phyloP scores from a whole-genome alignment of 2,797 vertebrate genomes.

The Neopelma chrysocephalum region DNA sequence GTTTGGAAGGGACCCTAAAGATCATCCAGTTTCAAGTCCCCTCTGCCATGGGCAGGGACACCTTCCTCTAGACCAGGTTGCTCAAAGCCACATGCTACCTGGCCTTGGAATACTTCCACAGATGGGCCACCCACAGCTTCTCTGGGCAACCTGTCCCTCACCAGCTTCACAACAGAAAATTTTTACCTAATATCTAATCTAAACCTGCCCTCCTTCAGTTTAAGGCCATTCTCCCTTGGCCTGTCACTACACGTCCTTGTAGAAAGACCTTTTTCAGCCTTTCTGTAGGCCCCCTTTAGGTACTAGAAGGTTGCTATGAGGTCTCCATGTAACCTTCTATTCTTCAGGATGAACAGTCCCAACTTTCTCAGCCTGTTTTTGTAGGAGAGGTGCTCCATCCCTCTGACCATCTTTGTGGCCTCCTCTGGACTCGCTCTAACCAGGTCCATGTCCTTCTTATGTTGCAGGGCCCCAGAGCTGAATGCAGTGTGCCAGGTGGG shows the following conservation, averaged over 20 bases:
- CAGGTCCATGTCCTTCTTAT: too few relatives aligned
- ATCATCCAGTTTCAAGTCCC: neutral
- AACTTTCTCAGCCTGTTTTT: neutral
- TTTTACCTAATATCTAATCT: neutral
- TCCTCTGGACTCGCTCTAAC: neutral
- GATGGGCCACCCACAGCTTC: neutral
- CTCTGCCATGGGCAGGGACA: neutral
- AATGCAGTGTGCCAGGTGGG: neutral
- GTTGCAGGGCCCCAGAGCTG: neutral
- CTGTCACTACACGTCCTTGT: neutral
- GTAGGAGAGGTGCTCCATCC: neutral
- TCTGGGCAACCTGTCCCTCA: neutral
- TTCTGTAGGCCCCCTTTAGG: neutral
- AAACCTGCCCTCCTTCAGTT: neutral
- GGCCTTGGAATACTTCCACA: neutral
- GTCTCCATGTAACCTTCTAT: neutral
- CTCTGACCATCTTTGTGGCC: neutral
- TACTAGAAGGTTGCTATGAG: neutral
- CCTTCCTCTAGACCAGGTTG: neutral
- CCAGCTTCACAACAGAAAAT: neutral
- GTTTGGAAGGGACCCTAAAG: neutral
- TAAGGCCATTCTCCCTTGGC: neutral
- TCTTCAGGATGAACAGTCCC: neutral
- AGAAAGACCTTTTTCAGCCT: neutral
- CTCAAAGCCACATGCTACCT: neutral